Base-by-base conservation (phyloP, 2,888 invertebrate genomes). In the Drosophila gaucha region DNA sequence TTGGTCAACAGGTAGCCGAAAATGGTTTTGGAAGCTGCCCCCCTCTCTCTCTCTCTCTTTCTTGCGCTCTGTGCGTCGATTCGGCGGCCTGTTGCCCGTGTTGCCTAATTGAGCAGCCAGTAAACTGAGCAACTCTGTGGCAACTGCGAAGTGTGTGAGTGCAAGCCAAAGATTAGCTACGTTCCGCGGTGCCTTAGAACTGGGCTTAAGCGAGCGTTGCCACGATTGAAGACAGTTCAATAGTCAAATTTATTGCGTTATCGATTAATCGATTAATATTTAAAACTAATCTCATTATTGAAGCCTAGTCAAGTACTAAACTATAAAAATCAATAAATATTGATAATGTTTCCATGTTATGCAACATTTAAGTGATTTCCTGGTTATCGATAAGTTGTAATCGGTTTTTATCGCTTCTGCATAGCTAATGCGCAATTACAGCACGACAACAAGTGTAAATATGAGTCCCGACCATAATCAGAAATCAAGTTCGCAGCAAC, bases 1-100 rank as follows among this genome's bases (percentile, higher is more conserved):
- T 82, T 82, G 82, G 88, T 67, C 83, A 83, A 83, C 82, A 83
- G 82, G 82, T 83, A 83, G 82, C 88, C 82, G 64, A 86, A 83
- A 83, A 83, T 72, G 87, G 80, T 51, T 78, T 76, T 60, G 67
- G 77, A 39, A 20, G 54, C 75, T 49, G 50, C 47, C 49, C 38
- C 20, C 28, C 33, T 14, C 35, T 28, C 12, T 33, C 31, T 31
- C 31, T 12, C 31, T 10, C 10, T 2, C 31, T 10, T 10, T 1
- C 30, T 30, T 30, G 6, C 30, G 6, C 31, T 10, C 31, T 28
- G 10, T 31, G 10, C 24, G 28, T 16, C 47, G 28, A 20, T 31
- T 35, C n/a, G 35, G 5, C 26, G 12, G 35, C n/a, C 46, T n/a
- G 59, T 35, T 36, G 33, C 47, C 54, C 63, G 50, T 55, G 76